Evolutionary conservation across 2,888 invertebrate species (phyloP), one percentile per base, ranked within the genome.

Genomic region (Drosophila monieri): DNA sequence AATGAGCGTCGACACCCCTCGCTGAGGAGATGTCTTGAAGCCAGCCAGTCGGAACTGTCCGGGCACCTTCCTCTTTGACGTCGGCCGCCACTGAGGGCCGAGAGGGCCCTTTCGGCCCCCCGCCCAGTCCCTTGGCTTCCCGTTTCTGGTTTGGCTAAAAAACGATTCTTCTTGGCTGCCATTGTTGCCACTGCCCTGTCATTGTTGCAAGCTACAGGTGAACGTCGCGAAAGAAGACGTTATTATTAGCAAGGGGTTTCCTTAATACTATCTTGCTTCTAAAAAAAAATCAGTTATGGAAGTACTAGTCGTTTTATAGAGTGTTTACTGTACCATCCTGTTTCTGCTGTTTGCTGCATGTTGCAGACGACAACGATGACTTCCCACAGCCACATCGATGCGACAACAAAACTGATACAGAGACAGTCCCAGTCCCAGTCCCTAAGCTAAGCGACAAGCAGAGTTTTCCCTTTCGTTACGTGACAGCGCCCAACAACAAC

Each of bases 391-490:
- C 49, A 32, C 67, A 66, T 69, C 70, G 70, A 67, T 55, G 64
- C 64, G 64, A 67, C 64, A 67, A 66, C 64, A 47, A 66, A 65
- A 55, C 67, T 53, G 43, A 61, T 32, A 21, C 62, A 49, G 37
- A 48, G 72, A 47, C 25, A 32, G 21, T 32, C 35, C 35, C 59
- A 60, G 71, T 21, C 21, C 21, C 48, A 51, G 47, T 18, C 60
- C 52, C 18, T 35, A 15, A 35, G 39, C 47, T 49, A 43, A 43
- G 61, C 35, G 62, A 51, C 65, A 64, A 57, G 69, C 76, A 68
- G 74, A 79, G 86, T 80, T 80, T 68, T 80, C 79, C 84, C 79
- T 80, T 80, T 80, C 79, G 86, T 80, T 80, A 80, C 86, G 86
- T 85, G 86, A 80, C 86, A 80, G 79, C 83, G 85, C 79, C 62